Evolutionary conservation across 2,888 invertebrate genomes (phyloP), one percentile per base, ranked within the genome.

Genomic region (Stramonita haemastoma): DNA sequence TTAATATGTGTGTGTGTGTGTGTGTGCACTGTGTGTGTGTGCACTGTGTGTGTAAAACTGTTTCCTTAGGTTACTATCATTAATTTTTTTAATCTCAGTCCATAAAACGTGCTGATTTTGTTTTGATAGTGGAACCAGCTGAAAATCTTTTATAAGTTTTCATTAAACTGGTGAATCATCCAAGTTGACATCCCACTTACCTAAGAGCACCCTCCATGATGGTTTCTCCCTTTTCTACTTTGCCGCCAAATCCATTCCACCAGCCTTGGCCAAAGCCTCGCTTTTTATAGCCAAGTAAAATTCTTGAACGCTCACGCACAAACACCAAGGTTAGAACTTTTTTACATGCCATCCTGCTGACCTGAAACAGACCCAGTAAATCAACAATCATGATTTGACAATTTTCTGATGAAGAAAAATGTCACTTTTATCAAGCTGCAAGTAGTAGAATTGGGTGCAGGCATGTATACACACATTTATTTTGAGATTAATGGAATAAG

Each of bases 221-320:
- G 0, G 96, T 96, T 96, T 98, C 98, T 84, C 97, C 97, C 0
- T 95, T 93, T 94, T 97, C 97, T 1, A 98, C 97, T 97, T 98
- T 98, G 32, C 98, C 98, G 90, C 98, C 98, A 96, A 98, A 98
- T 91, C 98, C 98, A 95, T 98, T 98, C 98, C 98, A 98, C 93
- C 97, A 97, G 88, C 97, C 97, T 66, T 96, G 94, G 11, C 98
- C 98, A 93, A 98, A 97, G 60, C 98, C 98, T 90, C 97, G 96
- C 94, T 97, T 97, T 95, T 98, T 98, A 36, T 97, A 95, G 0
- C 98, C 98, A 46, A 98, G 96, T 73, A 98, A 96, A 91, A 98
- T 93, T 87, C 95, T 92, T 0, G 93, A 91, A 34, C 93, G 92
- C 90, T 96, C 96, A 90, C 96, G 95, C 6, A 97, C 94, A 89